Evolutionary conservation across 1,140 invertebrate genomes (phyloP).

Genomic region (Hyles vespertilio): DNA sequence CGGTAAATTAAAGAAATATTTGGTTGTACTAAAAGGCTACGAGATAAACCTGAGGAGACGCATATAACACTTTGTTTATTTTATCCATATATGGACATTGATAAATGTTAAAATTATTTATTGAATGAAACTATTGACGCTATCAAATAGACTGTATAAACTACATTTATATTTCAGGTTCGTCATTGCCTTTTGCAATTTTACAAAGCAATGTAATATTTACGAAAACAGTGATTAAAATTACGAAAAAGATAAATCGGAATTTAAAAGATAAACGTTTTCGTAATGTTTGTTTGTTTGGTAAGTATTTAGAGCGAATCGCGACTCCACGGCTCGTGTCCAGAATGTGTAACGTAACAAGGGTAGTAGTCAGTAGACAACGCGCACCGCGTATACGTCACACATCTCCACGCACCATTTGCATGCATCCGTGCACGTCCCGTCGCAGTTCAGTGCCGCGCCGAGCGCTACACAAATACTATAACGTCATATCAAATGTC

Average conservation of each 20-base stretch:
- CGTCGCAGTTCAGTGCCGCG: conserved; percentile 41
- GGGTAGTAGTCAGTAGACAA: conserved; percentile 45
- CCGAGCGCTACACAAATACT: conserved; percentile 61
- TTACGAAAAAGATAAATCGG: neutral
- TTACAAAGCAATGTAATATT: neutral
- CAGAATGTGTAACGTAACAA: conserved; percentile 40
- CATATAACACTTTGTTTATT: too few species aligned
- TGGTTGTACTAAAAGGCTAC: conserved; percentile 43
- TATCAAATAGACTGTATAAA: neutral
- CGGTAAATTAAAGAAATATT: conserved; percentile 67
- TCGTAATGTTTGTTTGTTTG: neutral
- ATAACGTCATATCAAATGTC: conserved; percentile 60
- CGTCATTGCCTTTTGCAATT: neutral
- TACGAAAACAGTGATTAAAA: neutral
- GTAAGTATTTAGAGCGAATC: neutral
- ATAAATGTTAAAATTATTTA: too few species aligned
- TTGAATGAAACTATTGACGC: neutral
- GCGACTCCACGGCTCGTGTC: conserved; percentile 30
- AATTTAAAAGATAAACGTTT: conserved; percentile 6
- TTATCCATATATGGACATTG: too few species aligned
- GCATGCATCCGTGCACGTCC: conserved; percentile 62
- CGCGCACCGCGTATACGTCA: conserved; percentile 43
- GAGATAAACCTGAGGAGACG: conserved; percentile 35
- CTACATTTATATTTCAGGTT: too few species aligned
- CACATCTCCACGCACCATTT: conserved; percentile 72